Conservation (phyloP, 2,797 vertebrate species). For the Gastrophryne carolinensis region DNA sequence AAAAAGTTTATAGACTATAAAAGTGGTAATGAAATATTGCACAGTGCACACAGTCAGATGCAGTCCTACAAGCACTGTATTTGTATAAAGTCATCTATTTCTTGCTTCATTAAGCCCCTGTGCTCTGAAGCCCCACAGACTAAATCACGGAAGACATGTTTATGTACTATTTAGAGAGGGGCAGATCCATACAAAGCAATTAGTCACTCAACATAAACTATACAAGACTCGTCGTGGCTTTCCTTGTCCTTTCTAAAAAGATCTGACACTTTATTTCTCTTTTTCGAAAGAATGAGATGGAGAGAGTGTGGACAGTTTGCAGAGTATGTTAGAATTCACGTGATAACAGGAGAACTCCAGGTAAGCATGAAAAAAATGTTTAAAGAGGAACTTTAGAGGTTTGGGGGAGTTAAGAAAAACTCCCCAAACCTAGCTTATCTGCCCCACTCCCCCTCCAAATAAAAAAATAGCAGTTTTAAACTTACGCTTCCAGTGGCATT, state of each 20-base stretch:
- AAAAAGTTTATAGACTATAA: conserved; percentile 41
- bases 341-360: too few species aligned
- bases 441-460: too few species aligned
- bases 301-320: conserved; percentile 12
- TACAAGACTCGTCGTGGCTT: conserved; percentile 4
- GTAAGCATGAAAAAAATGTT: too few species aligned
- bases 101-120: conserved; percentile 46
- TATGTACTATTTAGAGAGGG: conserved; percentile 45
- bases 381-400: too few species aligned
- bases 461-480: too few species aligned
- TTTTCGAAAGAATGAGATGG: neutral
- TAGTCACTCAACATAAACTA: conserved; percentile 44
- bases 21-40: conserved; percentile 25
- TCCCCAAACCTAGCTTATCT: too few species aligned
- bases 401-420: too few species aligned
- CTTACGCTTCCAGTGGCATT: too few species aligned
- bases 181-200: conserved; percentile 43
- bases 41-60: conserved; percentile 25
- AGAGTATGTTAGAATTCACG: neutral
- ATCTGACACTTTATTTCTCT: neutral
- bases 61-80: conserved; percentile 14
- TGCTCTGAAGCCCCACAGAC: neutral
- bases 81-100: conserved; percentile 39
- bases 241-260: neutral
- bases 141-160: conserved; percentile 40